phyloP scores from a whole-genome alignment of 2,888 invertebrate species.

The Ectemnius cavifrons region DNA sequence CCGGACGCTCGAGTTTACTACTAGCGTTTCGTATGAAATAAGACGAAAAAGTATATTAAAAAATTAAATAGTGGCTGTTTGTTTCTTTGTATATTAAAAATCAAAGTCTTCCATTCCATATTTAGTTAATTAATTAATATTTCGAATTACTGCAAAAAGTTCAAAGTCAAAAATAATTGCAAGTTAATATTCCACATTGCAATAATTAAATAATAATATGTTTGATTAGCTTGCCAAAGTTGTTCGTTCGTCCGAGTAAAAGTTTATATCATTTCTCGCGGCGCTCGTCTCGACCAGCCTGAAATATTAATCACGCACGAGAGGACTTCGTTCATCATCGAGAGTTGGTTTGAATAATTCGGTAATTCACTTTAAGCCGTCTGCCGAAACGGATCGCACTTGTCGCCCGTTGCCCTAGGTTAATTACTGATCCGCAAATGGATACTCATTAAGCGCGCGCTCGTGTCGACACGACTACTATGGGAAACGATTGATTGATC shows the following conservation, averaged over 20 bases:
- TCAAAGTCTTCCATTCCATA: too few relatives aligned
- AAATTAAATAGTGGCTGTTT: too few relatives aligned
- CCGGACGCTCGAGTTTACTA: too few relatives aligned
- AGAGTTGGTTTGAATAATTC: neutral
- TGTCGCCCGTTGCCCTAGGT: neutral
- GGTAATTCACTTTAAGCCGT: conserved; percentile 6
- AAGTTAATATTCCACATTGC: too few relatives aligned
- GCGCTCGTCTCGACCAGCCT: neutral
- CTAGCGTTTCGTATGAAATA: too few relatives aligned
- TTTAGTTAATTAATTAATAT: too few relatives aligned
- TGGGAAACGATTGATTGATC: neutral
- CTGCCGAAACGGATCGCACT: neutral
- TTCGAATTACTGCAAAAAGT: too few relatives aligned
- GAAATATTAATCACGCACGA: conserved; percentile 17
- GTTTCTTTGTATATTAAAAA: too few relatives aligned
- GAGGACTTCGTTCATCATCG: conserved; percentile 11
- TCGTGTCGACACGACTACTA: neutral
- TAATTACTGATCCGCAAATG: conserved; percentile 4
- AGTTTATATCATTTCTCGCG: neutral
- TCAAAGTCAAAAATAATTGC: too few relatives aligned
- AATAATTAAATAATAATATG: too few relatives aligned
- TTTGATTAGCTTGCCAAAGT: too few relatives aligned
- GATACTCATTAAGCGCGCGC: conserved; percentile 4
- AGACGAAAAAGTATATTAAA: too few relatives aligned
- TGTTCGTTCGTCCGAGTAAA: neutral